Evolutionary conservation across 2,797 vertebrate genomes (phyloP), one percentile per base, ranked within the genome.

Genomic region (Platalea minor): DNA sequence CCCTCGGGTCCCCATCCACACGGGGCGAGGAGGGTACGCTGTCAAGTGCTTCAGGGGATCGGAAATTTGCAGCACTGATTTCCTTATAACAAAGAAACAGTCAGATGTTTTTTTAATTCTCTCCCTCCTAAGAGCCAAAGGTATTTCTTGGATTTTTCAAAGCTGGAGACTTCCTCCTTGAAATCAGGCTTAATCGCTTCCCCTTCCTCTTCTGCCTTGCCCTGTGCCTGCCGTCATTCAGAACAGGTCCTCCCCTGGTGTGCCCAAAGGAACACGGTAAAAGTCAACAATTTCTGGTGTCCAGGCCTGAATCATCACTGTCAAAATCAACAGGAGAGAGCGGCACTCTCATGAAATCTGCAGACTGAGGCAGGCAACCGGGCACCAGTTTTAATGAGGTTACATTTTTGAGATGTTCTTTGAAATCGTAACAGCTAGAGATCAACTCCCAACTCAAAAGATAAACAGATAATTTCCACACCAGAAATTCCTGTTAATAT

Each of bases 21-120:
- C 0, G 0, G 5, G 21, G 20, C 3, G 7, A 79, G 53, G 43
- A 61, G 17, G 51, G 1, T 6, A 17, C 0, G 0, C 46, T 70
- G 10, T 33, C 37, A 17, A 43, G 24, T 24, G 21, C 51, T 74
- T 80, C 37, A 60, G n/a, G 33, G 33, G 14, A 23, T 39, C 5
- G 4, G 25, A 81, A 88, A 48, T 43, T 73, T 53, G 39, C 60
- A 85, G 23, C 65, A 51, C 39, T 2, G 1, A 16, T 83, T 87
- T 92, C 29, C 31, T 78, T 46, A 21, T 46, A 74, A 53, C 41
- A 89, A 83, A 82, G 63, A 82, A 89, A 53, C 11, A 23, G 61
- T 50, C 45, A 81, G 56, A 21, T 70, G 9, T 0, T 33, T 90
- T 89, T 91, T 77, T 26, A 43, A 39, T 90, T 82, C 33, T 79